Evolutionary conservation across 1,140 invertebrate species (phyloP), one percentile per base, ranked within the genome.

Genomic region (Drosophila murphyi): DNA sequence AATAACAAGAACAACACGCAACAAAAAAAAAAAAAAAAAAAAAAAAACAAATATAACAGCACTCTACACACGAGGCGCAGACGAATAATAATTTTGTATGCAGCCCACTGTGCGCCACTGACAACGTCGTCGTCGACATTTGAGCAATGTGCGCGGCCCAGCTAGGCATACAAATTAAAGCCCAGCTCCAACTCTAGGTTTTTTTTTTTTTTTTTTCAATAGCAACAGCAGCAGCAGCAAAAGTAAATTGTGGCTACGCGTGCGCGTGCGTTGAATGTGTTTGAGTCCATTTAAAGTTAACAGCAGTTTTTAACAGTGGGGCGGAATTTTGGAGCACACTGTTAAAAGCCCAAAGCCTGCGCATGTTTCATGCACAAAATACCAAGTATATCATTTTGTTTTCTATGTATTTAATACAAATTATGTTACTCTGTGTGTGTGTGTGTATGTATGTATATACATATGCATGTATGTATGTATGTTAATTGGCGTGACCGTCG

Each of bases 41-140:
- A 74, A 81, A 82, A 87, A 87, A 79, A 87, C 80, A 88, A 88
- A 89, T 80, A 88, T 88, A 88, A 88, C 83, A 88, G 83, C 83
- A 80, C 72, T 83, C 79, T 47, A 45, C 50, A 35, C 39, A 45
- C 12, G 54, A 41, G 79, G 50, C 31, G 51, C 45, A 57, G 48
- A 51, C 43, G 12, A 7, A 20, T 6, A 55, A 12, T 39, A 43
- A 87, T 73, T 87, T 80, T 59, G 80, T 89, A 88, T 89, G 85
- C 85, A 89, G 63, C 73, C 76, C 83, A 87, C 83, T 88, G 83
- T 88, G 76, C 80, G 63, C 56, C 87, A 65, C 72, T 87, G 83
- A 83, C 83, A 88, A 76, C 68, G 74, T 83, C 77, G 78, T 78
- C 78, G 78, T 78, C 78, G 73, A 86, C 82, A 86, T 87, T 87